Base-by-base conservation (phyloP, 1,140 invertebrate genomes). In the Conus betulinus region DNA sequence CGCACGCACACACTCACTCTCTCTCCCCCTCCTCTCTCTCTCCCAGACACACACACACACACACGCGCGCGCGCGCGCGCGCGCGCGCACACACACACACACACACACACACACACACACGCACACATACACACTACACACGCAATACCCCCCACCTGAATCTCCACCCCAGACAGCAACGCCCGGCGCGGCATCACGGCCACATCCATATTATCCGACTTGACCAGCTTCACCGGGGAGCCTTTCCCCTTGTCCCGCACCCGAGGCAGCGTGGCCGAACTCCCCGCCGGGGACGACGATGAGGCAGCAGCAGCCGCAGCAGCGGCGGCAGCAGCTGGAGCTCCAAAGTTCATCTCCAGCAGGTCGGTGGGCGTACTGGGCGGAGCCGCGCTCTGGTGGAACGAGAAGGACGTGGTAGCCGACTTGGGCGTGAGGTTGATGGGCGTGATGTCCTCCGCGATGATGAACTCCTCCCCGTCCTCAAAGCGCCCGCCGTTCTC, bases 371-470 rank as follows among this genome's bases (percentile, higher is more conserved):
- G 91, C 3, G 88, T 89, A 84, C 85, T 91, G 87, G 89, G 88
- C 71, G 90, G 91, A 85, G 91, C 90, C 67, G 88, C 83, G 82
- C 92, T 87, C 23, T 92, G 88, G 15, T 60, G 57, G 57, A 60
- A 60, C 81, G 91, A 89, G 52, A 90, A 91, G 15, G 92, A 93
- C 25, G 90, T 89, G 71, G 93, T 90, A 10, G 94, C 94, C 91
- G 95, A 95, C 82, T 94, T 94, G 39, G 92, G 91, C 20, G 91
- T 92, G 52, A 91, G 86, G 84, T 88, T 90, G 51, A 91, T 85
- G 51, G 91, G 89, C 20, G 88, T 86, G 89, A 90, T 86, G 63
- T 90, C 90, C 20, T 87, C 89, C 20, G 84, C 85, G 74, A 88
- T 88, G 52, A 88, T 79, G 39, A 91, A 78, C 76, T 90, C 87